These are phyloP conservation scores for Steinernema hermaphroditum DNA, from an alignment of 2,888 invertebrate genomes.

Conservation along the genomic window DNA sequence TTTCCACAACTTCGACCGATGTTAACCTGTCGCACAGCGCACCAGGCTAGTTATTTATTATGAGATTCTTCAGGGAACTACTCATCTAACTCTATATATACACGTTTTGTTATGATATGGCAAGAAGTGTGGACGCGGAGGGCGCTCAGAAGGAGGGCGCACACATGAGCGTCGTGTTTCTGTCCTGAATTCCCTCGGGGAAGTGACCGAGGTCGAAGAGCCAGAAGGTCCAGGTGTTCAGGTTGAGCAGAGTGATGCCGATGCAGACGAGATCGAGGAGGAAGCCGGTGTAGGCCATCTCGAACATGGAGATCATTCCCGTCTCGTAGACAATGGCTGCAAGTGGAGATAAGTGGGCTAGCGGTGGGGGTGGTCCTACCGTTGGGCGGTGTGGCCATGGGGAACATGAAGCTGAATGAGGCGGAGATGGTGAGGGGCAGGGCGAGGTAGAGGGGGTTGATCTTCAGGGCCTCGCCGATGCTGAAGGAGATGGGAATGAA, in stretches of 20 bases:
- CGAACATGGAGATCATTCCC: constrained; percentile 50
- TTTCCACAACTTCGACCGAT: too few species aligned
- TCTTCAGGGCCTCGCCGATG: constrained; percentile 33
- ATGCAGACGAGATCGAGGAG: constrained; percentile 57
- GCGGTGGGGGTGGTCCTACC: too few species aligned
- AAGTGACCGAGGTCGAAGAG: constrained; percentile 51
- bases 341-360: too few species aligned
- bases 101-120: not conserved
- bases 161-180: constrained; percentile 19
- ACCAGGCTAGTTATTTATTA: too few species aligned
- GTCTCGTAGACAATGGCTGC: constrained; percentile 69
- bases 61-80: constrained; percentile 23
- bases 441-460: constrained; percentile 68
- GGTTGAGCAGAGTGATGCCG: constrained; percentile 53
- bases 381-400: too few species aligned
- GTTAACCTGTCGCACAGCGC: too few species aligned
- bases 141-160: not conserved
- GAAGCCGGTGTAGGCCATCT: constrained; percentile 56
- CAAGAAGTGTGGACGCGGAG: not conserved
- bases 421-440: constrained; percentile 67
- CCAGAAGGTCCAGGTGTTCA: constrained; percentile 55
- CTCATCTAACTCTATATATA: not conserved
- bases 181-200: constrained; percentile 39
- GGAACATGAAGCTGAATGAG: constrained; percentile 70
- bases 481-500: constrained; percentile 58